Evolutionary conservation across 2,113 vertebrate genomes (phyloP), one percentile per base, ranked within the genome.

Genomic region (Nannobrachium achirus): DNA sequence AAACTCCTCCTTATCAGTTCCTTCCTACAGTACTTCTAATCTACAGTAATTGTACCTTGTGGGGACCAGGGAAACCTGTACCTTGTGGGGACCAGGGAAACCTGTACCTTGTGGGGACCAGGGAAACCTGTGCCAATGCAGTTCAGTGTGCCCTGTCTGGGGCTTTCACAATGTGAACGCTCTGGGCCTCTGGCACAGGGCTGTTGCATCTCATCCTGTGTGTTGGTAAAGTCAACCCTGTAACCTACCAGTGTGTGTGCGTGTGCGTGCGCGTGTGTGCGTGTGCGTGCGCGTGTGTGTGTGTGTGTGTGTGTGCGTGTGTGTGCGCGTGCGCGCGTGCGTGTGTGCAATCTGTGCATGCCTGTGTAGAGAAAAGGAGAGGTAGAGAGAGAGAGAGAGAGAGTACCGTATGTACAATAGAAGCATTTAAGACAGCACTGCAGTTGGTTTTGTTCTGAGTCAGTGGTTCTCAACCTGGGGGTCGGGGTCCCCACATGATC

Each of bases 231-330:
- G 63, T 79, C 48, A 78, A 64, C 50, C 16, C 65, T 81, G 56
- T 56, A 18, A 63, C 79, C 73, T 76, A 81, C 81, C 66, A 66
- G 16, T 71, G 40, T 74, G 56, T 64, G 66, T 8, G 58, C 15
- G 16, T 66, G 55, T 69, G 13, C 63, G 58, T 80, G 50, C 78
- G 40, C 56, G 9, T 52, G 52, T 53, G 56, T 41, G 7, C 8
- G 40, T 55, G 18, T 41, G 42, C 20, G 41, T 58, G 25, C 40
- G 16, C 14, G 33, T 14, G 3, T 16, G 14, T 11, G 42, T 61
- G 59, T 39, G 39, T 60, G 39, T 60, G 40, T 45, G 42, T 61
- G 18, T 61, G 42, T 18, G 42, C 19, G 10, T 33, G 48, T 56
- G 13, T 56, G 25, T 56, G 53, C 33, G 52, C 20, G 56, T 15